A percentile compares a stretch with the other conserved stretches of the same genome.
phyloP scores from a whole-genome alignment of 30 jellyfish, hydroid and myxozoan genomes.

The Aurelia coerulea region DNA sequence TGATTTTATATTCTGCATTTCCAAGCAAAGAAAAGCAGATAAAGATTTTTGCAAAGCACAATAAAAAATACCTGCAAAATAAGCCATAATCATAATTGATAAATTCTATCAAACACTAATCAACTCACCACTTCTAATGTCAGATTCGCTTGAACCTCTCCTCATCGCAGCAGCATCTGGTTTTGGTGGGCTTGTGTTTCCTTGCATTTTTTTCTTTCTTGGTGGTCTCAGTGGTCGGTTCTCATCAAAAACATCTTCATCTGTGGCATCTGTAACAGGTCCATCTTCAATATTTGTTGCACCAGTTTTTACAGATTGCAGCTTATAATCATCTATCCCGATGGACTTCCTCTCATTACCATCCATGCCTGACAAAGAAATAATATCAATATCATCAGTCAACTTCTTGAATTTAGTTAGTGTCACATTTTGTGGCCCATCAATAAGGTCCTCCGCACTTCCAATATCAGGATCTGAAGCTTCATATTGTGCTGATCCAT shows the following conservation, averaged over 20 bases:
- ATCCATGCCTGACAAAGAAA: slow-evolving; percentile 68
- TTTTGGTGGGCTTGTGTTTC: background rate
- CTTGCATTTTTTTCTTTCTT: slow-evolving; percentile 33
- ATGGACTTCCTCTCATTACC: background rate
- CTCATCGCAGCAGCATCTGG: background rate
- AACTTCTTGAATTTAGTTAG: background rate
- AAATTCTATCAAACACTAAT: no score
- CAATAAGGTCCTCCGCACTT: slow-evolving; percentile 35
- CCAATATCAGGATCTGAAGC: slow-evolving; percentile 36
- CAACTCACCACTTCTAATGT: background rate
- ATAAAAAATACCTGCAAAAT: no score
- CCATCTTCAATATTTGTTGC: background rate
- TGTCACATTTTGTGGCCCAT: slow-evolving; percentile 6
- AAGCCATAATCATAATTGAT: no score
- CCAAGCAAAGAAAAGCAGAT: no score
- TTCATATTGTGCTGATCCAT: background rate
- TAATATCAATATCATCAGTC: slow-evolving; percentile 51
- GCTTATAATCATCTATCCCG: no score
- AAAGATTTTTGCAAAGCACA: no score
- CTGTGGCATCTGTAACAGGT: background rate
- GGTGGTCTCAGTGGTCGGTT: slow-evolving; percentile 51
- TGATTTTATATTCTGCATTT: no score
- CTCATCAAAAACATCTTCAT: slow-evolving; percentile 34
- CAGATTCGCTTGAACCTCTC: slow-evolving; percentile 61
- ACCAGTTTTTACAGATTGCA: no score